Evolutionary conservation across 2,113 vertebrate genomes (phyloP).

Genomic region (Catagonus wagneri): DNA sequence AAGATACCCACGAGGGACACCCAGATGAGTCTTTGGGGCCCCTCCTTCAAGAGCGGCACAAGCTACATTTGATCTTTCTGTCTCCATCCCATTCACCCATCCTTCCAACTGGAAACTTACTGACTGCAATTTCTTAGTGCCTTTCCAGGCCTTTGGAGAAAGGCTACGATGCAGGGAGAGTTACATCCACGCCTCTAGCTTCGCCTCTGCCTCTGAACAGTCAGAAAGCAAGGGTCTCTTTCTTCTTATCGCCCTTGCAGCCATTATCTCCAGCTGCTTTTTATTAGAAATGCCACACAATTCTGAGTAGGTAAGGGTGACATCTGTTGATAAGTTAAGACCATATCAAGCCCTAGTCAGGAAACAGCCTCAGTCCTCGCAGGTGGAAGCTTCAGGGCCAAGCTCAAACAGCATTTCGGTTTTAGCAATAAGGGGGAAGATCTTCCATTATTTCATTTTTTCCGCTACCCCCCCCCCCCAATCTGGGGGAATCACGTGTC

Average conservation of each 20-base stretch:
- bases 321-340: conserved; percentile 64
- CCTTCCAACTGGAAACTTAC: neutral
- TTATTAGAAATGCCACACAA: conserved; percentile 9
- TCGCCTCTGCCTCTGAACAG: neutral
- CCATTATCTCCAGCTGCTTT: conserved; percentile 60
- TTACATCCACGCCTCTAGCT: neutral
- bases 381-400: conserved; percentile 3
- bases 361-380: conserved; percentile 3
- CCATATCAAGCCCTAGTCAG: conserved; percentile 6
- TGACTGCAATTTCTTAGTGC: conserved; percentile 7
- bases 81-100: neutral
- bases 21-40: neutral
- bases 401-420: conserved; percentile 65
- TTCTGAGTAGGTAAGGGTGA: conserved; percentile 66
- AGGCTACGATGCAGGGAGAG: neutral
- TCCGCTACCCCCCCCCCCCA: neutral
- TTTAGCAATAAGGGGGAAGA: neutral
- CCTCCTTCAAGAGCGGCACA: neutral
- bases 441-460: conserved; percentile 57
- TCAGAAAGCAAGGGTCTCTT: conserved; percentile 52
- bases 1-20: neutral
- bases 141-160: conserved; percentile 54
- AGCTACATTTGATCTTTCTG: neutral
- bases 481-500: conserved; percentile 37
- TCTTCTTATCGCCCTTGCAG: conserved; percentile 55